Conservation (phyloP, 1,140 invertebrate species). For the Drosophila sulfurigaster region DNA sequence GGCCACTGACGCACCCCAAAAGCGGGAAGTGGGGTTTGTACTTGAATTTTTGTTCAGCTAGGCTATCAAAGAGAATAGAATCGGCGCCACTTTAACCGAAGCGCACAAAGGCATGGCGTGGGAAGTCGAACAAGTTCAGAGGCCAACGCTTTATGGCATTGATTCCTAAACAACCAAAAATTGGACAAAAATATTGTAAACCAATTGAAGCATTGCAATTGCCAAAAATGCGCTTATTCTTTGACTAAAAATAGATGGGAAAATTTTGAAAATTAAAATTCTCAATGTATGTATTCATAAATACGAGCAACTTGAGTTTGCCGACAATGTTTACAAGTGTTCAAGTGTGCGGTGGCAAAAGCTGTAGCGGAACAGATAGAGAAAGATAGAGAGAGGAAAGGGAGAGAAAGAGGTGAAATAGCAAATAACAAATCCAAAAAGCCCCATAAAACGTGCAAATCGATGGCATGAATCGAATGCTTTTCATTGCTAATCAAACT, state of each 20-base stretch:
- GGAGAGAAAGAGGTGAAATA: not conserved
- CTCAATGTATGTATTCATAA: not conserved
- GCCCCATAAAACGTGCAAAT: constrained; percentile 68
- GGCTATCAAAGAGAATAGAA: constrained; percentile 20
- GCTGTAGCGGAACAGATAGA: too few species aligned
- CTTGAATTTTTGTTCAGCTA: constrained; percentile 25
- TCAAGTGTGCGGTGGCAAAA: not conserved
- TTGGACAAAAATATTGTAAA: constrained; percentile 9
- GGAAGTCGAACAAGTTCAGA: constrained; percentile 29
- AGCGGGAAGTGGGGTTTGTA: constrained; percentile 11
- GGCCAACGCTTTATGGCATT: constrained; percentile 20
- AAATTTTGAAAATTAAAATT: constrained; percentile 6
- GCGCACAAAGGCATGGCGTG: constrained; percentile 25
- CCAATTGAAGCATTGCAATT: constrained; percentile 23
- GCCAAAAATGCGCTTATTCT: constrained; percentile 28
- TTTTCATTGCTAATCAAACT: constrained; percentile 70
- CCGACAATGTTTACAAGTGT: constrained; percentile 40
- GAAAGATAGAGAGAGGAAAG: too few species aligned
- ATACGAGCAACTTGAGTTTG: not conserved
- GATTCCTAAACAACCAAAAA: not conserved
- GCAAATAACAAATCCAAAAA: constrained; percentile 34
- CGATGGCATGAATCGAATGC: constrained; percentile 66
- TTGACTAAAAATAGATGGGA: constrained; percentile 36
- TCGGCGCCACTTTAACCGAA: constrained; percentile 33
- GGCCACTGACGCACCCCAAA: not conserved